Conservation (phyloP, 2,888 invertebrate genomes). For the Dastarcus helophoroides region DNA sequence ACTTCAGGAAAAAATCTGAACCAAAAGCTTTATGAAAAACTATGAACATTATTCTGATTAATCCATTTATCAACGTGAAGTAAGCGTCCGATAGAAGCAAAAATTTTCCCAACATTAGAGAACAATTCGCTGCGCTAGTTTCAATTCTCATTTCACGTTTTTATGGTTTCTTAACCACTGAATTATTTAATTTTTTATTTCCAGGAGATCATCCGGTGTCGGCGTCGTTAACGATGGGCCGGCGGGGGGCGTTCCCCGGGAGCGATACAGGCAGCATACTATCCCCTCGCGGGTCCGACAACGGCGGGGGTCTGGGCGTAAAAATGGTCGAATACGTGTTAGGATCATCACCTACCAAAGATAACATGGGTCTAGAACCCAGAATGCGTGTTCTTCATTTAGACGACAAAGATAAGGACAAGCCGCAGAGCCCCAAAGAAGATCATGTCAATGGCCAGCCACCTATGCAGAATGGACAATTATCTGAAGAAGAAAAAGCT, state of each 20-base stretch:
- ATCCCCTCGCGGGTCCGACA: slow-evolving; percentile 68
- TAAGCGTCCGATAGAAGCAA: too few relatives aligned
- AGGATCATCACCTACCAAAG: slow-evolving; percentile 81
- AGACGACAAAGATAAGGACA: slow-evolving; percentile 47
- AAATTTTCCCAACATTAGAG: too few relatives aligned
- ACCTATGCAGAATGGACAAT: slow-evolving; percentile 41
- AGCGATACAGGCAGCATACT: slow-evolving; percentile 46
- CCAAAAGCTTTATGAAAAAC: too few relatives aligned
- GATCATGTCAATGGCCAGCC: slow-evolving; percentile 36
- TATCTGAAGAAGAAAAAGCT: slow-evolving; percentile 62
- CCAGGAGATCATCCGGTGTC: slow-evolving; percentile 54
- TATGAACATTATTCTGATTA: too few relatives aligned
- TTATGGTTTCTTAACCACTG: too few relatives aligned
- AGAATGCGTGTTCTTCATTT: slow-evolving; percentile 53
- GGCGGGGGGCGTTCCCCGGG: slow-evolving; percentile 52
- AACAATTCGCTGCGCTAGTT: too few relatives aligned
- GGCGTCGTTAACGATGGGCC: slow-evolving; percentile 65
- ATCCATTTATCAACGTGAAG: too few relatives aligned
- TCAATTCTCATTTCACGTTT: too few relatives aligned
- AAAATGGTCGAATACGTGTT: slow-evolving; percentile 99
- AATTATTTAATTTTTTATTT: slow-evolving; percentile 20
- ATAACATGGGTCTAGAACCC: slow-evolving; percentile 49
- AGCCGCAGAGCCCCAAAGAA: slow-evolving; percentile 45
- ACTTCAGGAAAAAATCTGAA: too few relatives aligned
- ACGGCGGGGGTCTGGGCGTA: slow-evolving; percentile 82